Conservation (phyloP, 2,888 invertebrate genomes). For the Balanococcus diminutus region DNA sequence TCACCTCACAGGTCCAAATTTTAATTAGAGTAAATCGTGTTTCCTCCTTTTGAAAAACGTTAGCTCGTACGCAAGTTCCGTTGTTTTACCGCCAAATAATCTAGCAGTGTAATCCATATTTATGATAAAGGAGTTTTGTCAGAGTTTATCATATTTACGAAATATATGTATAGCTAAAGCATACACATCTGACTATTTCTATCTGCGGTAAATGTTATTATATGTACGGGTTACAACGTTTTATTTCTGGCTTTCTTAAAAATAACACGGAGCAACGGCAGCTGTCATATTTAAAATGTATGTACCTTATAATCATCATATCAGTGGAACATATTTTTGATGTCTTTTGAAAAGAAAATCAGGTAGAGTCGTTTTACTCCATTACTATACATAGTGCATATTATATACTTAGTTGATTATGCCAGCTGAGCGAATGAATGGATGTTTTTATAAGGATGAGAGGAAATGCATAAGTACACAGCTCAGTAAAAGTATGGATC, state of each 20-base stretch:
- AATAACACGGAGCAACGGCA: constrained; percentile 53
- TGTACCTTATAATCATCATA: constrained; percentile 52
- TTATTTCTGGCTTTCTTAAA: constrained; percentile 55
- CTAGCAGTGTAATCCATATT: constrained; percentile 32
- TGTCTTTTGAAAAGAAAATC: constrained; percentile 25
- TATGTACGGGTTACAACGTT: constrained; percentile 42
- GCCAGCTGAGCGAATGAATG: no score
- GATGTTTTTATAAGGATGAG: no score
- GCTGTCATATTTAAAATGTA: constrained; percentile 53
- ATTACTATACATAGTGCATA: background rate
- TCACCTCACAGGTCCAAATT: constrained; percentile 18
- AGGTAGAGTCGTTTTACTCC: background rate
- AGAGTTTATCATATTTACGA: constrained; percentile 46
- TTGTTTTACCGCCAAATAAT: constrained; percentile 39
- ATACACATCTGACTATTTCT: constrained; percentile 39
- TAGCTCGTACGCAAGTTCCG: constrained; percentile 15
- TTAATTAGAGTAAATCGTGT: background rate
- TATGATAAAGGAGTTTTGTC: constrained; percentile 46
- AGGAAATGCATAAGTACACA: no score
- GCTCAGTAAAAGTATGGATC: no score
- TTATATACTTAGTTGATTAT: background rate
- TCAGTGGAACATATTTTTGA: constrained; percentile 27
- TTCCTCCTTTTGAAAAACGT: constrained; percentile 32
- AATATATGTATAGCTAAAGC: constrained; percentile 46
- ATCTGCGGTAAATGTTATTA: constrained; percentile 49